A percentile compares a stretch with the other conserved stretches of the same genome.
Conservation (phyloP, 2,113 vertebrate genomes). For the Eulacestoma nigropectus region DNA sequence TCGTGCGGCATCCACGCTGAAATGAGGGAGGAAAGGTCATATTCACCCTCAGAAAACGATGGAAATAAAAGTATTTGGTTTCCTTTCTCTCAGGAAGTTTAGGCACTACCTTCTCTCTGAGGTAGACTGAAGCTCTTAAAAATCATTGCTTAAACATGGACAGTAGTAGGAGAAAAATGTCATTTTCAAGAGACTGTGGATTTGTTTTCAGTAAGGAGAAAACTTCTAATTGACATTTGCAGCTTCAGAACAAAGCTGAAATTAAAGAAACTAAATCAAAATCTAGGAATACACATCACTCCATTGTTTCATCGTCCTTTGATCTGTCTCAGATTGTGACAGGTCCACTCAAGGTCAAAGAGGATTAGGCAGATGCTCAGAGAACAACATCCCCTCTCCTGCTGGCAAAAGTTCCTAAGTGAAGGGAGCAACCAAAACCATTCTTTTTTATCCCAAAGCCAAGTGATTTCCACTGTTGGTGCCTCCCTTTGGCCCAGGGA, state of each 20-base stretch:
- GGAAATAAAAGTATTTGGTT: not conserved
- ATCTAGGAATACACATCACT: not conserved
- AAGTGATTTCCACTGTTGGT: not conserved
- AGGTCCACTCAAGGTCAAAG: not conserved
- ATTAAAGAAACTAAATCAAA: not conserved
- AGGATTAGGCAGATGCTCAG: not conserved
- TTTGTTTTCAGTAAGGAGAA: not conserved
- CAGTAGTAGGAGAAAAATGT: not conserved
- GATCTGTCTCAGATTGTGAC: not conserved
- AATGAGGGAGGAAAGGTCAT: not conserved
- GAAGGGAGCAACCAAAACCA: not conserved
- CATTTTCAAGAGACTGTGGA: not conserved
- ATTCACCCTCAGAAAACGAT: not conserved
- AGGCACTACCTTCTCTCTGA: not conserved
- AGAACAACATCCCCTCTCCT: not conserved
- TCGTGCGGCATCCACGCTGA: constrained; percentile 29
- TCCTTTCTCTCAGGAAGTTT: not conserved
- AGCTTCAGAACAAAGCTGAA: not conserved
- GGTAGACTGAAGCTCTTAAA: not conserved
- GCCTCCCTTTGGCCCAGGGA: not conserved
- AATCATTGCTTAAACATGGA: not conserved
- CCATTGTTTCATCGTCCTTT: not conserved
- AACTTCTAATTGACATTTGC: accelerated
- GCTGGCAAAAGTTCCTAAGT: not conserved
- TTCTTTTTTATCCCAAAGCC: not conserved